Conservation (phyloP, 2,888 invertebrate genomes). For the Trissolcus brochymenae region DNA sequence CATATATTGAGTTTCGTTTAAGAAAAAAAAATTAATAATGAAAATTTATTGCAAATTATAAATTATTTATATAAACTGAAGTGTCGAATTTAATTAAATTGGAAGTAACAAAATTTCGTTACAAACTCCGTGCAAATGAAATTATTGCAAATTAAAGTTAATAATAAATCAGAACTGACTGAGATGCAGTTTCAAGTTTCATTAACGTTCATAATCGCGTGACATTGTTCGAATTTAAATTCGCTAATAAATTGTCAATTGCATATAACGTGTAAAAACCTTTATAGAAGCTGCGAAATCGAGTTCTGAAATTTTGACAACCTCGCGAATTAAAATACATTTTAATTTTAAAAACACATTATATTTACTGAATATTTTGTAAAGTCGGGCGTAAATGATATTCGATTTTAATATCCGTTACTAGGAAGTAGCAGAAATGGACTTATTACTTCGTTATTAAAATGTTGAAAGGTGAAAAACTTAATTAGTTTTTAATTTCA, state of each 20-base stretch:
- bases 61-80: not conserved
- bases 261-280: no score
- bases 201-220: constrained; percentile 7
- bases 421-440: not conserved
- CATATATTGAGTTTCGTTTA: no score
- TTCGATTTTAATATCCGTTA: constrained; percentile 16
- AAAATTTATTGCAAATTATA: not conserved
- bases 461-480: constrained; percentile 1
- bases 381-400: no score
- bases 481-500: constrained; percentile 15
- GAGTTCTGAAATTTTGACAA: no score
- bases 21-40: no score
- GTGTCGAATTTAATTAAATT: not conserved
- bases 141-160: constrained; percentile 2
- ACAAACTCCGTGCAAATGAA: not conserved
- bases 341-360: no score
- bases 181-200: not conserved
- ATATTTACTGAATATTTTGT: no score
- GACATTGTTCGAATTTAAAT: not conserved
- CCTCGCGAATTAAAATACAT: no score
- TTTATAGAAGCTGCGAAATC: no score
- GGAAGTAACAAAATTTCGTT: not conserved
- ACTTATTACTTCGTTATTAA: constrained; percentile 2
- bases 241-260: no score
- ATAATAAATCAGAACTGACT: constrained; percentile 1